Evolutionary conservation across 2,888 invertebrate species (phyloP), one percentile per base, ranked within the genome.

Genomic region (Drosophila paramelanica): DNA sequence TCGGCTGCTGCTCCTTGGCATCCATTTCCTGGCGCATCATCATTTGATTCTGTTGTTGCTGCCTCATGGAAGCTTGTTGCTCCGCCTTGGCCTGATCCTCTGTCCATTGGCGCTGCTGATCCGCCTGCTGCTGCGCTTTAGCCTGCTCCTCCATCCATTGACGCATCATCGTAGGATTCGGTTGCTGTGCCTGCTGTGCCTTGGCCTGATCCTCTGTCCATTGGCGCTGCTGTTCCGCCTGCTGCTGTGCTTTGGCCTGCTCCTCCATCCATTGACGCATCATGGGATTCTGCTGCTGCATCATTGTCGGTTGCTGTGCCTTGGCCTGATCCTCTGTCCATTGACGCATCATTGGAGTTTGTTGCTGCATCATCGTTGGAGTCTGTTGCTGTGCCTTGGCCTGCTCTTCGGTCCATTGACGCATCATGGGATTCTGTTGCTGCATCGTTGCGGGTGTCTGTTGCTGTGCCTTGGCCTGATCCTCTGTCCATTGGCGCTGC

Each of bases 401-500:
- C 8, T 46, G 56, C 4, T 57, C 57, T 66, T 72, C n/a, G 14
- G 38, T 33, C 74, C 13, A 42, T 14, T 72, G 56, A 7, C 42
- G 58, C 27, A 43, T 49, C 20, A 45, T 39, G 8, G 53, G 17
- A 13, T 27, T 31, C 23, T 46, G 55, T 5, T 41, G 11, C 7
- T 41, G 39, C 53, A 50, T 47, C 39, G 50, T 52, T 51, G 25
- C 45, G 39, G 49, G 56, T 13, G 42, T 47, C 49, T 60, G 64
- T 67, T 38, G 43, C 27, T 45, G 55, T 8, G 41, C 50, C 5
- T 73, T 67, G 0, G 55, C 25, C 25, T 72, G 68, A 10, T 76
- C 71, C 36, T 51, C 68, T 14, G 59, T 27, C 73, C 68, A 67
- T 27, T 73, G 67, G 5, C 60, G 17, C 50, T 79, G 67, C 20